These are phyloP conservation scores for Phymorhynchus buccinoides DNA, from an alignment of 1,140 invertebrate genomes.

Conservation along the genomic window DNA sequence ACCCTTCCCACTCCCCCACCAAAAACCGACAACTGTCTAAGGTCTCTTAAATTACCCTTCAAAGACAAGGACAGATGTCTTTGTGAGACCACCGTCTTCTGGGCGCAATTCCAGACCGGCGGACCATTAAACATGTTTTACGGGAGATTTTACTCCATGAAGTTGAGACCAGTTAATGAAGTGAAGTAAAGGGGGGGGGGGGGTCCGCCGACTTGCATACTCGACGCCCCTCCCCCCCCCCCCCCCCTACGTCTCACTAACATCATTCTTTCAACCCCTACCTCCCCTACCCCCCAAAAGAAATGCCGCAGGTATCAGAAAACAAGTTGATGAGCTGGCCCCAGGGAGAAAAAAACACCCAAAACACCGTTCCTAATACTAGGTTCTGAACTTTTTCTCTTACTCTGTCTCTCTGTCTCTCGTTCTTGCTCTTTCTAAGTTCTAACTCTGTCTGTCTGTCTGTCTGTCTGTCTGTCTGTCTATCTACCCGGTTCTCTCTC, in stretches of 20 bases:
- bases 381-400: neutral
- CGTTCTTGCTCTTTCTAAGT: neutral
- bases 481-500: too few relatives aligned
- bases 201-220: neutral
- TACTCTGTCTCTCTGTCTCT: neutral
- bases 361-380: neutral
- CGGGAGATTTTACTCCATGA: neutral
- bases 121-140: neutral
- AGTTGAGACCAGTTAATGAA: neutral
- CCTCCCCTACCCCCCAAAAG: neutral
- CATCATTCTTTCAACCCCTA: too few relatives aligned
- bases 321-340: slow-evolving; percentile 5
- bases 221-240: neutral
- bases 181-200: too few relatives aligned
- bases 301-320: neutral
- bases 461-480: too few relatives aligned
- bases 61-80: slow-evolving; percentile 7
- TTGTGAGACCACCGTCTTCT: neutral
- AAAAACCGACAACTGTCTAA: neutral
- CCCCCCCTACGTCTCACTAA: too few relatives aligned
- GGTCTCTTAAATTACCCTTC: neutral
- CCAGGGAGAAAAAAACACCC: neutral
- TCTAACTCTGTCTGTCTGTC: too few relatives aligned
- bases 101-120: neutral
- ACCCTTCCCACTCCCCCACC: too few relatives aligned